Base-by-base conservation (phyloP, 2,888 invertebrate species). In the Orgyia antiqua region DNA sequence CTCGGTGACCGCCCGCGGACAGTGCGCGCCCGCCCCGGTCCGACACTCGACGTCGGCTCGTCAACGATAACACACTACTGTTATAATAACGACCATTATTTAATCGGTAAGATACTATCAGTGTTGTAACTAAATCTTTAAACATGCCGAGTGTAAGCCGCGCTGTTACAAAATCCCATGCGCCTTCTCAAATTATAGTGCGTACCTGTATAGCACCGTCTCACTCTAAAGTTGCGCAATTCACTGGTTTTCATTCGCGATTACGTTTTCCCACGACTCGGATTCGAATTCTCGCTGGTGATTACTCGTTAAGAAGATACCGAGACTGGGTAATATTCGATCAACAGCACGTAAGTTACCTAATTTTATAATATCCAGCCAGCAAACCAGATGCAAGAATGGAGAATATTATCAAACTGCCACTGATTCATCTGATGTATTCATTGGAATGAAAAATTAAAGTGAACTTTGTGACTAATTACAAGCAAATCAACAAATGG, bases 41-140 rank as follows among this genome's bases (percentile, higher is more conserved):
- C 84, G 80, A 84, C 84, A 86, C 84, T 86, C 86, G 78, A 86
- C 86, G 86, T 86, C 86, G 84, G 86, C 84, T 86, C 84, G 80
- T 84, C 83, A 69, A 74, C 78, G 73, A 79, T 67, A 72, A 71
- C 68, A 82, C 73, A 82, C 80, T 63, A 66, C 68, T 58, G 58
- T 70, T 67, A 69, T 69, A 69, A 64, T 68, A 68, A 72, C 83
- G 80, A 82, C 75, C 75, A 75, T 66, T 76, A 73, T 74, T 64
- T 68, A 61, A 79, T 69, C 83, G 84, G 86, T 86, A 86, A 86
- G 83, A 73, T 56, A 61, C 52, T 59, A 49, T 51, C 59, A 74
- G 79, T 76, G 79, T 58, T 61, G 40, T 42, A 51, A 42, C 38
- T 43, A 61, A 54, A 50, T 59, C 57, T 45, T 45, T 45, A 60